Percentiles rank a stretch among this genome's conserved stretches.
phyloP scores from a whole-genome alignment of 2,797 vertebrate genomes.

The Bucorvus abyssinicus region DNA sequence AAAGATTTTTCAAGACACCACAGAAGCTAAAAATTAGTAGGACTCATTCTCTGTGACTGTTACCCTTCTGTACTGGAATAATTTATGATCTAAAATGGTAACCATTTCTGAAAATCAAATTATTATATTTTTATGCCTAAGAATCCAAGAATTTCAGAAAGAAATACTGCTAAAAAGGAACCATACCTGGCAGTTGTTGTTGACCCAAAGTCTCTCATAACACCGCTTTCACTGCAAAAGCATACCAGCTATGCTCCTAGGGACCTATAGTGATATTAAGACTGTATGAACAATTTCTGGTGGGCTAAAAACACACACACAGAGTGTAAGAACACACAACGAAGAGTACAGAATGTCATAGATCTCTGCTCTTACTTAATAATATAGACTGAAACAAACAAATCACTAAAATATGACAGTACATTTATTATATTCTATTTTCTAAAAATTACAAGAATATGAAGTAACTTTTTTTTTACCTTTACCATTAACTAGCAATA shows the following conservation, averaged over 20 bases:
- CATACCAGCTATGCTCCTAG: background rate
- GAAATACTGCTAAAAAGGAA: background rate
- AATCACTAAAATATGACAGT: background rate
- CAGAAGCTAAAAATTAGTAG: background rate
- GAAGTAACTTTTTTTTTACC: background rate
- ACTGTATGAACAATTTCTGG: background rate
- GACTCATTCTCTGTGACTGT: background rate
- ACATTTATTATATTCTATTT: background rate
- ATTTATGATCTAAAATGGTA: background rate
- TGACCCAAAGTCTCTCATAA: background rate
- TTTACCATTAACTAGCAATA: background rate
- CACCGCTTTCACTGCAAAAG: rapidly evolving
- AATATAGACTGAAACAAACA: background rate
- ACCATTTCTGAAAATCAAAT: background rate
- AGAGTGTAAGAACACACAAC: background rate
- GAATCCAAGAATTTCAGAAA: background rate
- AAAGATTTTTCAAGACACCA: background rate
- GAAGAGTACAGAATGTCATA: background rate
- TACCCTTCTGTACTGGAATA: background rate
- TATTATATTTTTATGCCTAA: background rate
- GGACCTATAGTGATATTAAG: background rate
- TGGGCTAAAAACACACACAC: background rate
- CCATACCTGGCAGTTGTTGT: background rate
- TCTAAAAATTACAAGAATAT: background rate
- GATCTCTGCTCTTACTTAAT: background rate